Percentiles rank a stretch among this genome's conserved stretches.
phyloP scores from a whole-genome alignment of 2,113 vertebrate species.

The Cepphus grylle region DNA sequence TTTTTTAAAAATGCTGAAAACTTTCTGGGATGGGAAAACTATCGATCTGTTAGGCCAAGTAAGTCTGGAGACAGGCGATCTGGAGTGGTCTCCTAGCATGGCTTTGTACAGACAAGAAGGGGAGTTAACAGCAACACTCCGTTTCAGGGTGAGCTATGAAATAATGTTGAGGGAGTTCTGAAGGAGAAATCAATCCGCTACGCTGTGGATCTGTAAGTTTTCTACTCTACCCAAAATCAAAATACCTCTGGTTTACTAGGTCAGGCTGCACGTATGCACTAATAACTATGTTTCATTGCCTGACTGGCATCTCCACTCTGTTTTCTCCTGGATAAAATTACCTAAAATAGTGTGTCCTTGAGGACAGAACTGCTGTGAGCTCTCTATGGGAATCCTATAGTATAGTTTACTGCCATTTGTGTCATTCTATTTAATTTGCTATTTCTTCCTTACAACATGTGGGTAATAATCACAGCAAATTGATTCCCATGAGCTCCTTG shows the following conservation, averaged over 20 bases:
- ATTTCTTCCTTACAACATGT: slow-evolving; percentile 38
- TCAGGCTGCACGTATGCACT: background rate
- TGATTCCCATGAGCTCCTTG: slow-evolving; percentile 43
- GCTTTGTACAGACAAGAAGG: background rate
- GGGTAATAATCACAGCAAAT: slow-evolving; percentile 60
- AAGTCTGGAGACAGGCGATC: background rate
- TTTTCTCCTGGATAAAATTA: slow-evolving; percentile 15
- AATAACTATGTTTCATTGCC: background rate
- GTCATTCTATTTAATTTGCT: slow-evolving; percentile 46
- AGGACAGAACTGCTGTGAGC: background rate
- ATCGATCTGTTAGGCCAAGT: fast-evolving
- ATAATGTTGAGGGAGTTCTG: background rate
- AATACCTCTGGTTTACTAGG: background rate
- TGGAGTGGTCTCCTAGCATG: background rate
- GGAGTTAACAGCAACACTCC: background rate
- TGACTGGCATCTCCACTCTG: background rate
- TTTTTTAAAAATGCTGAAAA: background rate
- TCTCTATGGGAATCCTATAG: slow-evolving; percentile 4
- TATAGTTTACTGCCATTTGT: slow-evolving; percentile 31
- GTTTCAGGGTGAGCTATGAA: background rate
- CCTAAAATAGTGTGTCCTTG: background rate
- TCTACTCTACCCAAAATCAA: background rate
- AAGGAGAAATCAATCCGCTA: background rate
- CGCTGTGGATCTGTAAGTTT: background rate
- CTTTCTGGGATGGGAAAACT: background rate